Conservation (phyloP, 2,888 invertebrate genomes). For the Drosophila sordidula region DNA sequence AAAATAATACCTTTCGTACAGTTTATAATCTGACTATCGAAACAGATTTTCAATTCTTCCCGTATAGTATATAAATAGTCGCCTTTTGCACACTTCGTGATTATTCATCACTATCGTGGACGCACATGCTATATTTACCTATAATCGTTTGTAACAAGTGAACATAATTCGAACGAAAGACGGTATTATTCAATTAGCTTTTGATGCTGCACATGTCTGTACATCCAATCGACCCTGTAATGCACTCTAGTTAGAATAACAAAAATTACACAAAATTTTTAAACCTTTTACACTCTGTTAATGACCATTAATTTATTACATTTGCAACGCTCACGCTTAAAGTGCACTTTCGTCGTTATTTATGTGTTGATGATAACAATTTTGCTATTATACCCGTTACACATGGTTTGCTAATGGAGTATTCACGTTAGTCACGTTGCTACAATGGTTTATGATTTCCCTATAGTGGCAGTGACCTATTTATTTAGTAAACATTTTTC, state of each 20-base stretch:
- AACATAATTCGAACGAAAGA: slow-evolving; percentile 13
- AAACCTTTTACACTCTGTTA: slow-evolving; percentile 56
- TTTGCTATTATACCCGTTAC: neutral
- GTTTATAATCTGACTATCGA: too few relatives aligned
- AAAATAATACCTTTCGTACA: too few relatives aligned
- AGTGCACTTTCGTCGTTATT: slow-evolving; percentile 9
- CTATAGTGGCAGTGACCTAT: too few relatives aligned
- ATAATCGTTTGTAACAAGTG: slow-evolving; percentile 53
- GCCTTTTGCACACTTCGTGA: too few relatives aligned
- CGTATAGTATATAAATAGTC: too few relatives aligned
- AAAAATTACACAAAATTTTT: slow-evolving; percentile 62
- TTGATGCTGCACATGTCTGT: neutral
- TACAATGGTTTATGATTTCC: neutral
- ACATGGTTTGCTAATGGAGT: too few relatives aligned
- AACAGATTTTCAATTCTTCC: too few relatives aligned
- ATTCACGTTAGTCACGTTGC: neutral
- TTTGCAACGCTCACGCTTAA: slow-evolving; percentile 46
- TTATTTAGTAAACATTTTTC: too few relatives aligned
- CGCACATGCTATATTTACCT: slow-evolving; percentile 3
- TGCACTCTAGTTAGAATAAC: slow-evolving; percentile 38
- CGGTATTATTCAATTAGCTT: slow-evolving; percentile 16
- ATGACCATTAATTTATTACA: slow-evolving; percentile 67
- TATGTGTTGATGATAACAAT: neutral
- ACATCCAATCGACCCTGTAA: neutral
- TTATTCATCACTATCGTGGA: too few relatives aligned